phyloP scores from a whole-genome alignment of 2,797 vertebrate genomes.

The Eulemur albifrons region DNA sequence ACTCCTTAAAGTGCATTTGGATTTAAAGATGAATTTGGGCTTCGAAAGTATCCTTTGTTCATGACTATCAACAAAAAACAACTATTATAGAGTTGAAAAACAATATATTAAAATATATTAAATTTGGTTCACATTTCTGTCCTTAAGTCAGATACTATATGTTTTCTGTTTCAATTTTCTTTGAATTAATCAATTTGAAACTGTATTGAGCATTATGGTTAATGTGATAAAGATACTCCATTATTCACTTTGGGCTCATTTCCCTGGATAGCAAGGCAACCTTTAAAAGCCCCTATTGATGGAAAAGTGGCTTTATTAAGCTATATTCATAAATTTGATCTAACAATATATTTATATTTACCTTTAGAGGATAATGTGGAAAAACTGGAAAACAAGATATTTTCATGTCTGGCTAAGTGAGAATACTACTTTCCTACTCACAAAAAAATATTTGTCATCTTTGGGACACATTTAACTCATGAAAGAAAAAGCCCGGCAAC shows the following conservation, averaged over 20 bases:
- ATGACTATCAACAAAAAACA: background rate
- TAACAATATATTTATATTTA: background rate
- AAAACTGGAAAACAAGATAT: background rate
- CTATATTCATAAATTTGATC: background rate
- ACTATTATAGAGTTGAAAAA: background rate
- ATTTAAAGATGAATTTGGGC: conserved; percentile 29
- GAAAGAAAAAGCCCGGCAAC: background rate
- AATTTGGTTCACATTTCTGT: background rate
- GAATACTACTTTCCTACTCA: background rate
- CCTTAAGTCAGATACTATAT: background rate
- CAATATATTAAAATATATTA: background rate
- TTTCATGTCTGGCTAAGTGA: background rate
- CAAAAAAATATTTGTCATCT: background rate
- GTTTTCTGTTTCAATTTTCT: background rate
- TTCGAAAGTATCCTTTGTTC: conserved; percentile 5
- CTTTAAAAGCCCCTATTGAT: background rate
- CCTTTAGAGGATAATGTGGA: background rate
- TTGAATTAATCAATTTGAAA: conserved; percentile 22
- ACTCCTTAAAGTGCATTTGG: background rate
- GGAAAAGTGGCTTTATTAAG: background rate
- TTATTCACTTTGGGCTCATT: background rate
- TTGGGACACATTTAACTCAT: background rate
- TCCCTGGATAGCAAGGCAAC: background rate
- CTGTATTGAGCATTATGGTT: background rate
- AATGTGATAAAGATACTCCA: background rate